These are phyloP conservation scores for Rhagophthalmus giganteus DNA, from an alignment of 2,888 invertebrate species.

Conservation along the genomic window DNA sequence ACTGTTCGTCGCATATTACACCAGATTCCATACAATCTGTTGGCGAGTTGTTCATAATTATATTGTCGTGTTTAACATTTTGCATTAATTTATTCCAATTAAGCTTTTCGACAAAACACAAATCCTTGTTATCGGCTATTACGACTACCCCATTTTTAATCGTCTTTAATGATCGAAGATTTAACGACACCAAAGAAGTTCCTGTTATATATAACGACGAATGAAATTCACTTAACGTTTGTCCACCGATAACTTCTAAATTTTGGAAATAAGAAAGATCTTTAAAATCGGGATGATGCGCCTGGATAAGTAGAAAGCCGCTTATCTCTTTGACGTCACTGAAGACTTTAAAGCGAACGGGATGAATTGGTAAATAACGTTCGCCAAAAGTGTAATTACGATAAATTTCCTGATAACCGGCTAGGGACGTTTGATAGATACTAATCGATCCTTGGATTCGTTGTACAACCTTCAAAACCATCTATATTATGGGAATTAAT, in stretches of 20 bases:
- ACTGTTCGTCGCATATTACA: conserved; percentile 83
- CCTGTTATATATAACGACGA: conserved; percentile 89
- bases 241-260: conserved; percentile 90
- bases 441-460: conserved; percentile 91
- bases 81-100: conserved; percentile 79
- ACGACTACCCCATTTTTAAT: conserved; percentile 87
- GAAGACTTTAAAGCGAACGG: conserved; percentile 83
- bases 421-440: conserved; percentile 86
- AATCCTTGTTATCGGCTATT: conserved; percentile 82
- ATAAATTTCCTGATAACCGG: conserved; percentile 82
- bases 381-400: conserved; percentile 81
- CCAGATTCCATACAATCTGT: conserved; percentile 74
- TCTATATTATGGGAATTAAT: conserved; percentile 91
- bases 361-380: conserved; percentile 80
- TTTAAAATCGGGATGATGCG: conserved; percentile 79
- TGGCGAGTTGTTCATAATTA: conserved; percentile 71
- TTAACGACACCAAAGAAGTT: conserved; percentile 81
- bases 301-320: conserved; percentile 89
- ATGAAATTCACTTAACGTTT: conserved; percentile 83
- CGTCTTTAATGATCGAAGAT: conserved; percentile 78
- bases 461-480: conserved; percentile 86
- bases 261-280: conserved; percentile 91
- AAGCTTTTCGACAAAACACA: conserved; percentile 86
- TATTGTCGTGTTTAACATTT: conserved; percentile 75
- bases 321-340: conserved; percentile 91